Evolutionary conservation across 2,888 invertebrate species (phyloP).

Genomic region (Athalia rosae): DNA sequence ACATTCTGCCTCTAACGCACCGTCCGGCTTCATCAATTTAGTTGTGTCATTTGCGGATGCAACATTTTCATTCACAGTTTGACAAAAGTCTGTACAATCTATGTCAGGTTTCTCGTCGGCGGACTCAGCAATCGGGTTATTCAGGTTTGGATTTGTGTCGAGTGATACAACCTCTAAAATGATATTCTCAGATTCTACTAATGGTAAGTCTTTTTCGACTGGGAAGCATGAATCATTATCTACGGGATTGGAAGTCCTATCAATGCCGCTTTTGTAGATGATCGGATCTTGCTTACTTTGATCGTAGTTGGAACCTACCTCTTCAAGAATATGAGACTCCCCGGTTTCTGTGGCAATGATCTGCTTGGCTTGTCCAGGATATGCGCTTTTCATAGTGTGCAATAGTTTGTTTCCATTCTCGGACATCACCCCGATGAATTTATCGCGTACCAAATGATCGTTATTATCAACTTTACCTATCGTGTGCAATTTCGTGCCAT

Average conservation of each 20-base stretch:
- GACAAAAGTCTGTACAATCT: too few species aligned
- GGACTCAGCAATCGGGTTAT: background rate
- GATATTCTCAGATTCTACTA: constrained; percentile 4
- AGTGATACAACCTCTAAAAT: constrained; percentile 17
- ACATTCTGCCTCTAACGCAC: too few species aligned
- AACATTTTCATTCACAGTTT: too few species aligned
- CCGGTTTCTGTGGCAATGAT: constrained; percentile 74
- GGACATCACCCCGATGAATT: constrained; percentile 64
- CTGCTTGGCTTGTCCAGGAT: constrained; percentile 86
- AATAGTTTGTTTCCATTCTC: constrained; percentile 64
- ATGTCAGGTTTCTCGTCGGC: background rate
- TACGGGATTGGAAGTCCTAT: constrained; percentile 15
- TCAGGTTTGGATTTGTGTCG: background rate
- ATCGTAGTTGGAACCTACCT: constrained; percentile 62
- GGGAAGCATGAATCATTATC: constrained; percentile 10
- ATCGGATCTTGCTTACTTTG: background rate
- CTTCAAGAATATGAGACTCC: constrained; percentile 65
- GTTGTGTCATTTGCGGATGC: too few species aligned
- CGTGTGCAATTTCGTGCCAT: constrained; percentile 45
- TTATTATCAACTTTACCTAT: constrained; percentile 55
- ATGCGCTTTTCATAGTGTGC: constrained; percentile 70
- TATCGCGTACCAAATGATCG: constrained; percentile 61
- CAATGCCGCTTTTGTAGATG: background rate
- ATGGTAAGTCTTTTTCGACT: background rate
- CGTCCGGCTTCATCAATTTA: too few species aligned